phyloP scores from a whole-genome alignment of 53 echinoderm and acorn worm genomes.

The Actinopyga echinites region DNA sequence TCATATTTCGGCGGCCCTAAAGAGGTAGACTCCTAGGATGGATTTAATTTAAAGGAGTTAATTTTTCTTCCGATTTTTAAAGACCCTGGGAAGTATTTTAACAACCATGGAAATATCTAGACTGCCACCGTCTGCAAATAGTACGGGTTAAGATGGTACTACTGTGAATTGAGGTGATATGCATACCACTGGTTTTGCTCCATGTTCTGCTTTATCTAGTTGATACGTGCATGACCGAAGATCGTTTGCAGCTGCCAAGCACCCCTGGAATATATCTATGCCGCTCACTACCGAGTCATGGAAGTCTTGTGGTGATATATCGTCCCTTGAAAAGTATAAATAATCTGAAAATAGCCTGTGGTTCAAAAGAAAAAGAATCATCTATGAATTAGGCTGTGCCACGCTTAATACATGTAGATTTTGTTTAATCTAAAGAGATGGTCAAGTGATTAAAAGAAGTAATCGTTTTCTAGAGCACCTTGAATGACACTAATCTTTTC shows the following conservation, averaged over 20 bases:
- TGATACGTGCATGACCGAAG: conserved; percentile 55
- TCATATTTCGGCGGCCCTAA: no score
- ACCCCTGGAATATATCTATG: conserved; percentile 22
- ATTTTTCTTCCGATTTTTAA: no score
- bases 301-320: conserved; percentile 41
- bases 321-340: conserved; percentile 32
- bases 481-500: background rate
- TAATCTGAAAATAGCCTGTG: conserved; percentile 62
- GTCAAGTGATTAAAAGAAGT: no score
- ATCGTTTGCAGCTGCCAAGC: background rate
- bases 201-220: background rate
- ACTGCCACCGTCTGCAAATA: no score
- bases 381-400: background rate
- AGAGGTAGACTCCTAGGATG: no score
- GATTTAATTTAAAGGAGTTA: no score
- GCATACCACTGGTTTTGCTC: background rate
- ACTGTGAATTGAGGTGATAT: background rate
- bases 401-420: background rate
- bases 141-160: no score
- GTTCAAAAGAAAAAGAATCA: no score
- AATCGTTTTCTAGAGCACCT: background rate
- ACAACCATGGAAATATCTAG: no score
- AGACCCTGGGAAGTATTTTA: no score
- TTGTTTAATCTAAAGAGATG: no score
- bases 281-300: conserved; percentile 33